Evolutionary conservation across 2,113 vertebrate genomes (phyloP).

Genomic region (Stercorarius parasiticus): DNA sequence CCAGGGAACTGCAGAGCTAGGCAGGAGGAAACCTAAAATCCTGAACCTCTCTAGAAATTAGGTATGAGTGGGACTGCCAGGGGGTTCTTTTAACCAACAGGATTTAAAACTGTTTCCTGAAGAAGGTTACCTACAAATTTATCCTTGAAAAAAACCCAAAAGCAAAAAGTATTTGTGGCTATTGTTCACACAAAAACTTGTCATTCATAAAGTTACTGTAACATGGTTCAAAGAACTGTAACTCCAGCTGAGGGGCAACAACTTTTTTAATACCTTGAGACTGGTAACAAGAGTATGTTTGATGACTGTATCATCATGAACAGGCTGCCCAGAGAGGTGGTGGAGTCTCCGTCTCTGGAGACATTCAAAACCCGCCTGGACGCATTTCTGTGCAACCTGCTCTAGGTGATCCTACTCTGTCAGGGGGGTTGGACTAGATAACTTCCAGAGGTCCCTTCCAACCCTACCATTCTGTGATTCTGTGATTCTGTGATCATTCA

Average conservation of each 20-base stretch:
- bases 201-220: not conserved
- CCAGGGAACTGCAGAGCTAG: not conserved
- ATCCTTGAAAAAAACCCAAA: not conserved
- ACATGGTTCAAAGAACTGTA: not conserved
- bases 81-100: not conserved
- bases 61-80: not conserved
- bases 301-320: not conserved
- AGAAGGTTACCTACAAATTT: not conserved
- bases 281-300: not conserved
- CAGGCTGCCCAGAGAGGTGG: too few relatives aligned
- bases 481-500: not conserved
- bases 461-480: too few relatives aligned
- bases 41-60: not conserved
- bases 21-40: not conserved
- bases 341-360: too few relatives aligned
- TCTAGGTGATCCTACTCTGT: too few relatives aligned
- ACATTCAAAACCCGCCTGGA: too few relatives aligned
- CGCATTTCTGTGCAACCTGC: too few relatives aligned
- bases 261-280: not conserved
- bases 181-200: not conserved
- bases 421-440: not conserved
- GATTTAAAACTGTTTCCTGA: not conserved
- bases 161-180: not conserved
- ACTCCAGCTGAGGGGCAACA: not conserved
- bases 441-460: too few relatives aligned